Evolutionary conservation across 2,113 vertebrate genomes (phyloP), one percentile per base, ranked within the genome.

Genomic region (Ciconia stormi): DNA sequence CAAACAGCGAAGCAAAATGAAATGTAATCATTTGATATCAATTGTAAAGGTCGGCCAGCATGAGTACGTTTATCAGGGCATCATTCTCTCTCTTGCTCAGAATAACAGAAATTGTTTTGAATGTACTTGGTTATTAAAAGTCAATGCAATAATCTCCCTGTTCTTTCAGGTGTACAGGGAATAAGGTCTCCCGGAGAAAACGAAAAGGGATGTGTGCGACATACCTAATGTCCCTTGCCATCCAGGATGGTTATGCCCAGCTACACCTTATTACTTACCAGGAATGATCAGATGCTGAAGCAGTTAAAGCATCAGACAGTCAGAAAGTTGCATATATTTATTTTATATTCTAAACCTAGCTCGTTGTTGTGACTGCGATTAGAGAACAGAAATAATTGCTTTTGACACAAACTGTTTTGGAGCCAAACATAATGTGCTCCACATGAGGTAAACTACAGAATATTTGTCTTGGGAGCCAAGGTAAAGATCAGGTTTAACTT

Each of bases 371-470:
- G 89, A 87, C 52, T 85, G 53, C 10, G 3, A 93, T 95, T 95
- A 95, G 70, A 91, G 87, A 82, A 61, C 40, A 89, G 81, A 91
- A 92, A 94, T 95, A 87, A 95, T 89, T 92, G 52, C 40, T 95
- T 96, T 95, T 96, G 95, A 94, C 93, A 95, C 56, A 93, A 87
- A 95, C 53, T 93, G 36, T 66, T 95, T 91, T 93, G 34, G 62
- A 92, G 92, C 95, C 94, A 95, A 95, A 66, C 52, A 46, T 91
- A 94, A 71, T 92, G 90, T 74, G 40, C 86, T 95, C 88, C 63
- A 65, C 87, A 84, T 95, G 95, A 97, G 86, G 83, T 90, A 89
- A 92, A 70, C 78, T 91, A 19, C 42, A 81, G 86, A 96, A 91
- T 93, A 66, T 69, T 83, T 86, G 42, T 78, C 81, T 87, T 93